phyloP scores from a whole-genome alignment of 1,140 invertebrate genomes.

The Pseudobourletiella spinata region DNA sequence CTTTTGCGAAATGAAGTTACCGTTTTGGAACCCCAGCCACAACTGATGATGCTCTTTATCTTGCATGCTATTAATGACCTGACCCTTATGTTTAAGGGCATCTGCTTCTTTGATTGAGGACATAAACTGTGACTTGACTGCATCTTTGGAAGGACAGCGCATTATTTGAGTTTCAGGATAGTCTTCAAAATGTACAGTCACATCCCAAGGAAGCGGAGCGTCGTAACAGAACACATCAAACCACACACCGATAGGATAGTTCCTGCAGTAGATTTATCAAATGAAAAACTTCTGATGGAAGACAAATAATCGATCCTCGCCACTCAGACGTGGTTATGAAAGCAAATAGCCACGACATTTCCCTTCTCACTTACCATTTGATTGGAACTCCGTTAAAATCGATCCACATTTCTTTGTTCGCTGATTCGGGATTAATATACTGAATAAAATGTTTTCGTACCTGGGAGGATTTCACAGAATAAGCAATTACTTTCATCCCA shows the following conservation, averaged over 20 bases:
- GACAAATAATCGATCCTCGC: too few species aligned
- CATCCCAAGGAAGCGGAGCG: slow-evolving; percentile 75
- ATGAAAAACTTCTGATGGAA: too few species aligned
- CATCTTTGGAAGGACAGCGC: slow-evolving; percentile 69
- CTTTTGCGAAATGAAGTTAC: slow-evolving; percentile 43
- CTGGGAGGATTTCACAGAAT: slow-evolving; percentile 42
- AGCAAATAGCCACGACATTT: too few species aligned
- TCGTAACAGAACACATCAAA: slow-evolving; percentile 68
- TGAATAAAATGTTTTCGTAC: slow-evolving; percentile 82
- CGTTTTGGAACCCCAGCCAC: slow-evolving; percentile 88
- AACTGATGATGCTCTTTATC: slow-evolving; percentile 96
- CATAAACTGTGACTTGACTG: slow-evolving; percentile 88
- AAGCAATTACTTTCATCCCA: not conserved
- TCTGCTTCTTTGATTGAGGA: slow-evolving; percentile 96
- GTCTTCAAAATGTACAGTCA: slow-evolving; percentile 91
- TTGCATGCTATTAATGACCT: slow-evolving; percentile 89
- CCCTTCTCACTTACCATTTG: slow-evolving; percentile 59
- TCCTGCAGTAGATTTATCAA: slow-evolving; percentile 45
- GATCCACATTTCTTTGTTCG: slow-evolving; percentile 87
- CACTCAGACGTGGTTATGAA: too few species aligned
- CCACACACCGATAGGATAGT: slow-evolving; percentile 91
- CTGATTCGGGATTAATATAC: slow-evolving; percentile 68
- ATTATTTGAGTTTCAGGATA: slow-evolving; percentile 73
- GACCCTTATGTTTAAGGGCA: slow-evolving; percentile 84
- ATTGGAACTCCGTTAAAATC: slow-evolving; percentile 85